Evolutionary conservation across 2,888 invertebrate genomes (phyloP).

Genomic region (Andrena hattorfiana): DNA sequence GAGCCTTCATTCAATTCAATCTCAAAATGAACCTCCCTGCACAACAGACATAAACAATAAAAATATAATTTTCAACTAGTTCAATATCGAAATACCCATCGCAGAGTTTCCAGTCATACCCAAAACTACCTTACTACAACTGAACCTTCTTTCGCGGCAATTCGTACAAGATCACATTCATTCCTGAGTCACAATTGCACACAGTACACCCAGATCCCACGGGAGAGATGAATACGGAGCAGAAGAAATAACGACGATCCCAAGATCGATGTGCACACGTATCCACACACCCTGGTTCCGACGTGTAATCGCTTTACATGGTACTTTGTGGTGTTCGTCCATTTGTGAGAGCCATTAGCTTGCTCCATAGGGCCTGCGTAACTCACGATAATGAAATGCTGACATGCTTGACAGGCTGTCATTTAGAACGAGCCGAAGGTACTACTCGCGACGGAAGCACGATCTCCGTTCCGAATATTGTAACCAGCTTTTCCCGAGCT

Average conservation of each 20-base stretch:
- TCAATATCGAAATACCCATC: too few relatives aligned
- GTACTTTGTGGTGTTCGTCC: constrained; percentile 34
- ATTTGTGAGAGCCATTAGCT: constrained; percentile 61
- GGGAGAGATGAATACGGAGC: not conserved
- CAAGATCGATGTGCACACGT: not conserved
- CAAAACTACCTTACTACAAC: not conserved
- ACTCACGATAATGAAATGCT: constrained; percentile 66
- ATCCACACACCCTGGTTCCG: not conserved
- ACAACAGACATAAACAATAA: too few relatives aligned
- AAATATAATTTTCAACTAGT: too few relatives aligned
- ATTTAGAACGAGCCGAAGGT: constrained; percentile 52
- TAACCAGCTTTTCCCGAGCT: constrained; percentile 72
- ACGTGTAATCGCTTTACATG: constrained; percentile 48
- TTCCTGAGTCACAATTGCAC: constrained; percentile 5
- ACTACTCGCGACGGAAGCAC: constrained; percentile 7
- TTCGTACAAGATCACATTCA: constrained; percentile 2
- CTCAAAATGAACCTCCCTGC: too few relatives aligned
- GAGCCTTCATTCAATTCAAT: too few relatives aligned
- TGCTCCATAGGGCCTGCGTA: constrained; percentile 17
- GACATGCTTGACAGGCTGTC: constrained; percentile 61
- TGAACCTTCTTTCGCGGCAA: not conserved
- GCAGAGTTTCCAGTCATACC: not conserved
- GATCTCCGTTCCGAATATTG: constrained; percentile 68
- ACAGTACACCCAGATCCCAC: not conserved
- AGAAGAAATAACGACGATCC: constrained; percentile 32